These are phyloP conservation scores for Plagodis dolabraria DNA, from an alignment of 2,888 invertebrate species.

Conservation along the genomic window DNA sequence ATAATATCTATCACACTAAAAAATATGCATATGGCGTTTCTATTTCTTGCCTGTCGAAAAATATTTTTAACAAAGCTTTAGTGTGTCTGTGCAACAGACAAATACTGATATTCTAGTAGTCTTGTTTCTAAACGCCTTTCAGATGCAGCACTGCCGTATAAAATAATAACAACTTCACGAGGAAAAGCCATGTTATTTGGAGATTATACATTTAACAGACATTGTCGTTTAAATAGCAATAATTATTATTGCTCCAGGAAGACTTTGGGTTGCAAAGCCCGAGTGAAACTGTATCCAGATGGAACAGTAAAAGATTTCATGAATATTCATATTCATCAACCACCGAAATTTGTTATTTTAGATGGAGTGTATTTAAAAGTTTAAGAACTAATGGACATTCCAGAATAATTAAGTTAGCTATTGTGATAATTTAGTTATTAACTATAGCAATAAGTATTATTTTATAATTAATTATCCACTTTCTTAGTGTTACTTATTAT, in stretches of 20 bases:
- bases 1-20: too few relatives aligned
- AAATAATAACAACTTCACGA: not conserved
- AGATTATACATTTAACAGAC: not conserved
- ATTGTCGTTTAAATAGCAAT: not conserved
- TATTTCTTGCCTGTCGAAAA: too few relatives aligned
- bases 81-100: too few relatives aligned
- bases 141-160: not conserved
- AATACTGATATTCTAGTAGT: too few relatives aligned
- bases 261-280: not conserved
- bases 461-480: too few relatives aligned
- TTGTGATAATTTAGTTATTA: too few relatives aligned
- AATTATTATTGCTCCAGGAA: slow-evolving; percentile 41
- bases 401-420: not conserved
- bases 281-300: slow-evolving; percentile 22
- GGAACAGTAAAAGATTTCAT: slow-evolving; percentile 34
- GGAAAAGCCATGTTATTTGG: not conserved
- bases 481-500: too few relatives aligned
- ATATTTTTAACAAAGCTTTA: too few relatives aligned
- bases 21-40: too few relatives aligned
- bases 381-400: too few relatives aligned
- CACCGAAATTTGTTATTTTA: not conserved
- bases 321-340: slow-evolving; percentile 11
- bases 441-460: too few relatives aligned
- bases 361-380: not conserved
- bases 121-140: not conserved